Percentiles rank a stretch among this genome's conserved stretches.
phyloP scores from a whole-genome alignment of 2,113 vertebrate genomes.

The Prionailurus bengalensis region DNA sequence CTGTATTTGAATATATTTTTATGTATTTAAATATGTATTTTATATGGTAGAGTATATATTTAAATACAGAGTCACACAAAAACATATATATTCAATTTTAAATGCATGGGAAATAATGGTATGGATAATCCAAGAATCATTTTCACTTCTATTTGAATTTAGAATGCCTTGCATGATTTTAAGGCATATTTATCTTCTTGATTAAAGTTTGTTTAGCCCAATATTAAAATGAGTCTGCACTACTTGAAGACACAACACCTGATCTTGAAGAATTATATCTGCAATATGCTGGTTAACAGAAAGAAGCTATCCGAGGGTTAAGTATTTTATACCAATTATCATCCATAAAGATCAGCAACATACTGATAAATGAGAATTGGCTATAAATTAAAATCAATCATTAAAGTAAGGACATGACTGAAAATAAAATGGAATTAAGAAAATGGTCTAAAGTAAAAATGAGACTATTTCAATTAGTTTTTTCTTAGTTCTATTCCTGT shows the following conservation, averaged over 20 bases:
- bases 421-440: constrained; percentile 69
- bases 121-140: constrained; percentile 44
- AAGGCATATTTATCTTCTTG: constrained; percentile 73
- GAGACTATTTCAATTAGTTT: constrained; percentile 28
- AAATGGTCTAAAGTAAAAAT: constrained; percentile 63
- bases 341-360: constrained; percentile 53
- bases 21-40: constrained; percentile 64
- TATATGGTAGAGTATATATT: constrained; percentile 44
- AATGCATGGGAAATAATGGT: constrained; percentile 57
- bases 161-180: constrained; percentile 72
- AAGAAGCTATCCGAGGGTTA: constrained; percentile 65
- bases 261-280: constrained; percentile 71
- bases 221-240: constrained; percentile 78
- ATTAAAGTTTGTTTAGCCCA: constrained; percentile 78
- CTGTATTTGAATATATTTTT: constrained; percentile 63
- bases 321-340: constrained; percentile 60
- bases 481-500: not conserved
- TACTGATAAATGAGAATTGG: constrained; percentile 64
- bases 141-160: constrained; percentile 72
- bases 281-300: constrained; percentile 52
- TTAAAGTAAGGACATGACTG: constrained; percentile 66
- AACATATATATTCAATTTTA: constrained; percentile 53
- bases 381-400: constrained; percentile 70
- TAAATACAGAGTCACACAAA: constrained; percentile 47
- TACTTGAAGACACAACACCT: constrained; percentile 67